These are phyloP conservation scores for Tenualosa ilisha DNA, from an alignment of 2,797 vertebrate species.

Conservation along the genomic window DNA sequence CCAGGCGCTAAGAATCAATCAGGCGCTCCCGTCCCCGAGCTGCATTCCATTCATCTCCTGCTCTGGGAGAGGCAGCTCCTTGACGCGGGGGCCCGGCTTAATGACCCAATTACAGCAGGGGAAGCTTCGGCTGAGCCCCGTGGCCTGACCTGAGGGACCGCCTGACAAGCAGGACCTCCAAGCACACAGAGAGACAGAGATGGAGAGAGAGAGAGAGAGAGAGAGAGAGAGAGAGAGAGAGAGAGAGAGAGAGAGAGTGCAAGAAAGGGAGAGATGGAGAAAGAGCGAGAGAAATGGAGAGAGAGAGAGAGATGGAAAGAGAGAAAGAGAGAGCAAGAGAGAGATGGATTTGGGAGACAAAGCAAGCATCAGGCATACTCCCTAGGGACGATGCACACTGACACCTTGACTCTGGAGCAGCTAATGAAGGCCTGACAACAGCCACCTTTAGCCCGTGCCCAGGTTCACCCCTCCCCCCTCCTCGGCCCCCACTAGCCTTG, in stretches of 20 bases:
- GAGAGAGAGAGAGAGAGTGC: not conserved
- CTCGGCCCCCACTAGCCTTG: not conserved
- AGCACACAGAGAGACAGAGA: conserved; percentile 46
- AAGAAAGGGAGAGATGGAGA: too few species aligned
- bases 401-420: not conserved
- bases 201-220: not conserved
- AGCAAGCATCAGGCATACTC: not conserved
- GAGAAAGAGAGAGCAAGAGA: not conserved
- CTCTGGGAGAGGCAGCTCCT: conserved; percentile 56
- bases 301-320: not conserved
- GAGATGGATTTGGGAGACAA: not conserved
- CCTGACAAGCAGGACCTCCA: conserved; percentile 73
- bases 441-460: not conserved
- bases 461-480: not conserved
- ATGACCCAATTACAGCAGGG: conserved; percentile 70
- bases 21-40: conserved; percentile 54
- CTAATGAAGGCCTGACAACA: conserved; percentile 7
- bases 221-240: not conserved
- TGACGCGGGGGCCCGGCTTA: conserved; percentile 66
- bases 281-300: not conserved
- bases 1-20: conserved; percentile 50
- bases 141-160: conserved; percentile 70
- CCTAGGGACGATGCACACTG: not conserved
- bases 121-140: conserved; percentile 50
- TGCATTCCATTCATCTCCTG: conserved; percentile 64